Evolutionary conservation across 2,113 vertebrate species (phyloP), one percentile per base, ranked within the genome.

Genomic region (Perca schrenkii): DNA sequence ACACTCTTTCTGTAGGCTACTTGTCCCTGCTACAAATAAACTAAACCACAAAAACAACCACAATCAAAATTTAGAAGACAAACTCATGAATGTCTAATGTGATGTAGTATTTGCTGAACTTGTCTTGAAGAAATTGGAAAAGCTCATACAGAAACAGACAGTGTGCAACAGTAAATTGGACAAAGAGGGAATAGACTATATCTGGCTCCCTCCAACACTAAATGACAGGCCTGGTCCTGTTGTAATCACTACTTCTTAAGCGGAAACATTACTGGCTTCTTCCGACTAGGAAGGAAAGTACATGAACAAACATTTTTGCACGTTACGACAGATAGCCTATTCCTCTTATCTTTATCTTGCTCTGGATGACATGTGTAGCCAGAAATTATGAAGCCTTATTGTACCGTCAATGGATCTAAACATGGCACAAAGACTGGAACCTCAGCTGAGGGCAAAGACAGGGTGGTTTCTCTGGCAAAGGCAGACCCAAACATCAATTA

Each of bases 401-500:
- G 25, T 60, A 6, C 1, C 2, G 2, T 53, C 16, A 53, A 3
- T 36, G 12, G 61, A 82, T 50, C 66, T 62, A 65, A 88, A 84
- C 31, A 68, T 8, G 60, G 81, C 49, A 77, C 14, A 82, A 85
- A 77, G 25, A 46, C 54, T 36, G 49, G 34, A 16, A 65, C 70
- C 63, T 68, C 19, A 62, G 53, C 56, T 78, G 49, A 89, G 85
- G 88, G 80, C 75, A 86, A 88, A 87, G 80, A 86, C 89, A 68
- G 91, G 88, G 93, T 91, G 93, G 91, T 92, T 94, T 91, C 89
- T 91, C 88, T 91, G 89, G 90, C 82, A 22, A 86, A 87, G 68
- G 72, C 88, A 81, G 91, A 84, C 86, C 86, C 82, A 92, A 94
- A 94, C 93, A 94, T 91, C 89, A 94, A 91, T 94, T 93, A 93